Evolutionary conservation across 2,888 invertebrate species (phyloP).

Genomic region (Alsophila aescularia): DNA sequence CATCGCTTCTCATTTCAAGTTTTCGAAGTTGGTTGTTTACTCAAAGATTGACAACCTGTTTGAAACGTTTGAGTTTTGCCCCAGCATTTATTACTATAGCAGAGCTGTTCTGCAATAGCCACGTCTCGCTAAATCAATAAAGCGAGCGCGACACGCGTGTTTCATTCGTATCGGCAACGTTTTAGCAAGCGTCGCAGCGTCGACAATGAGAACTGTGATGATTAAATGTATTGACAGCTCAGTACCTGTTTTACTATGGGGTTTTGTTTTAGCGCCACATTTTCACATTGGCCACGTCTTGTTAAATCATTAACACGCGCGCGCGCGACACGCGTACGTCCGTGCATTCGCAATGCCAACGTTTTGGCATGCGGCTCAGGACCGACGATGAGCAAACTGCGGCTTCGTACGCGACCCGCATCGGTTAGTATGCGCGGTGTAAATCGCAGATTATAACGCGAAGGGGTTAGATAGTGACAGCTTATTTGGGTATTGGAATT

Average conservation of each 20-base stretch:
- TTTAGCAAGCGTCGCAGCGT: too few species aligned
- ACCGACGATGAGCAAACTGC: constrained; percentile 40
- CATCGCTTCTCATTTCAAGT: too few species aligned
- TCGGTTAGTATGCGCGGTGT: constrained; percentile 9
- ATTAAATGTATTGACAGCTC: too few species aligned
- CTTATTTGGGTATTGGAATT: constrained; percentile 10
- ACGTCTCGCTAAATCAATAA: too few species aligned
- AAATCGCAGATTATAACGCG: constrained; percentile 27
- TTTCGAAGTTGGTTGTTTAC: too few species aligned
- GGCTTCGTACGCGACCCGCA: constrained; percentile 27
- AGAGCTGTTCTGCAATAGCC: too few species aligned
- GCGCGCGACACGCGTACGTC: constrained; percentile 7
- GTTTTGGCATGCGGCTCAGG: constrained; percentile 31
- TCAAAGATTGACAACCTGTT: too few species aligned
- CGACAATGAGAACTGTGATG: too few species aligned
- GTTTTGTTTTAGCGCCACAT: not conserved
- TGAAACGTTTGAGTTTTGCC: too few species aligned
- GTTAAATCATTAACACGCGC: constrained; percentile 26
- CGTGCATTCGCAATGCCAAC: constrained; percentile 17
- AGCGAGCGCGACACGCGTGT: too few species aligned
- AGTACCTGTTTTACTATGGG: not conserved
- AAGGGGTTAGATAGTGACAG: constrained; percentile 11
- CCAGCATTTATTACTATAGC: too few species aligned
- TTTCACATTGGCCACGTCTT: constrained; percentile 13
- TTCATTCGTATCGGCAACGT: too few species aligned